Conservation (phyloP, 1,140 invertebrate species). For the Drosophila repletoides region DNA sequence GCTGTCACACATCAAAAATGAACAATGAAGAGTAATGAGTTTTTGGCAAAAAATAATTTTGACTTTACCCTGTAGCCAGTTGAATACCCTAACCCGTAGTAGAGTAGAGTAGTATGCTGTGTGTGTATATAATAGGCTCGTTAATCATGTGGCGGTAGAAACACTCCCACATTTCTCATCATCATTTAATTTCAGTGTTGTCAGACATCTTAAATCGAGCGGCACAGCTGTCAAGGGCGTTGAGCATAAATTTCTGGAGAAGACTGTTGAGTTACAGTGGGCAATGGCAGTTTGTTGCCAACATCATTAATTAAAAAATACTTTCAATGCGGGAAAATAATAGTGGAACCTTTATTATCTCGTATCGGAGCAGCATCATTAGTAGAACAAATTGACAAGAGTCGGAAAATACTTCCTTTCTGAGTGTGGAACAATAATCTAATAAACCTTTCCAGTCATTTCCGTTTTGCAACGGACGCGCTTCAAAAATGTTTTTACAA, state of each 20-base stretch:
- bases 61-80: slow-evolving; percentile 24
- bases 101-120: too few species aligned
- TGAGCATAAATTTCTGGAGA: background rate
- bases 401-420: slow-evolving; percentile 16
- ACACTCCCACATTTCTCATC: slow-evolving; percentile 22
- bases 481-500: slow-evolving; percentile 57
- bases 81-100: too few species aligned
- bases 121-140: slow-evolving; percentile 62
- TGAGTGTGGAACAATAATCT: slow-evolving; percentile 54
- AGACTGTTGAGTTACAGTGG: background rate
- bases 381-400: slow-evolving; percentile 65
- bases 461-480: slow-evolving; percentile 46
- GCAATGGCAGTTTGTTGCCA: background rate
- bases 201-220: slow-evolving; percentile 31
- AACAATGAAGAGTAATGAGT: slow-evolving; percentile 68
- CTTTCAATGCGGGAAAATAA: slow-evolving; percentile 36
- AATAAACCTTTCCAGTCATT: slow-evolving; percentile 52
- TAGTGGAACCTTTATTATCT: slow-evolving; percentile 11
- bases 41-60: slow-evolving; percentile 34
- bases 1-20: slow-evolving; percentile 41
- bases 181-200: slow-evolving; percentile 31
- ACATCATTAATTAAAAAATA: slow-evolving; percentile 60
- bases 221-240: slow-evolving; percentile 17
- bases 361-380: slow-evolving; percentile 44
- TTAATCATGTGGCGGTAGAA: slow-evolving; percentile 60